These are phyloP conservation scores for Podilymbus podiceps DNA, from an alignment of 2,113 vertebrate genomes.

Conservation along the genomic window DNA sequence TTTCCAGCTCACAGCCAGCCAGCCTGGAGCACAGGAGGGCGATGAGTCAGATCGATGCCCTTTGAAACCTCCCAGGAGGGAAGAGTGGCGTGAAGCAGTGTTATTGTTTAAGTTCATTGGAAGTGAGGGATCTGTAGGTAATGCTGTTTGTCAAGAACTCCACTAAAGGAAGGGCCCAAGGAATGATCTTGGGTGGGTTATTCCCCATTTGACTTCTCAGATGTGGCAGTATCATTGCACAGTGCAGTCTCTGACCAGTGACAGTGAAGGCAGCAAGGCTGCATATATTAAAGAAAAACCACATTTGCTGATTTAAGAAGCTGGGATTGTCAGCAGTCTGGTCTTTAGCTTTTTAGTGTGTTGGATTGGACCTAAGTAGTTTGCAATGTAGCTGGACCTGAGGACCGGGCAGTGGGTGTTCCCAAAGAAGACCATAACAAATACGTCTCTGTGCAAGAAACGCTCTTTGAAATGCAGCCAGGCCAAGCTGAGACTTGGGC, in stretches of 20 bases:
- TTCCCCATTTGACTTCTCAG: background rate
- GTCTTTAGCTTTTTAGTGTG: background rate
- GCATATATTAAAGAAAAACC: background rate
- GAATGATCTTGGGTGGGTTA: background rate
- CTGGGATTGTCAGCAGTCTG: background rate
- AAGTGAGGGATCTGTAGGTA: background rate
- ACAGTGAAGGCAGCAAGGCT: background rate
- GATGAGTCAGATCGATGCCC: background rate
- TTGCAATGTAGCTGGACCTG: background rate
- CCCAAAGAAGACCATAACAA: background rate
- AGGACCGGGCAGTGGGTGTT: background rate
- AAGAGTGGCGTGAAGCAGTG: background rate
- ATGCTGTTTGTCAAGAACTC: background rate
- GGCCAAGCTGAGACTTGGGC: background rate
- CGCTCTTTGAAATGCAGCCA: background rate
- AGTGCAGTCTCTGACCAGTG: background rate
- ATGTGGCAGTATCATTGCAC: background rate
- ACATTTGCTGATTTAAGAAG: background rate
- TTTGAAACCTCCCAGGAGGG: background rate
- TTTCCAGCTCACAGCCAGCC: background rate
- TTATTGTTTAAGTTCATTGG: background rate
- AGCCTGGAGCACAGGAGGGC: background rate
- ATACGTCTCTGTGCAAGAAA: background rate
- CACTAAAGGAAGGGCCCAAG: background rate
- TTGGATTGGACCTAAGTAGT: background rate